A percentile compares a stretch with the other conserved stretches of the same genome.
phyloP scores from a whole-genome alignment of 2,113 vertebrate species.

The Ondatra zibethicus region DNA sequence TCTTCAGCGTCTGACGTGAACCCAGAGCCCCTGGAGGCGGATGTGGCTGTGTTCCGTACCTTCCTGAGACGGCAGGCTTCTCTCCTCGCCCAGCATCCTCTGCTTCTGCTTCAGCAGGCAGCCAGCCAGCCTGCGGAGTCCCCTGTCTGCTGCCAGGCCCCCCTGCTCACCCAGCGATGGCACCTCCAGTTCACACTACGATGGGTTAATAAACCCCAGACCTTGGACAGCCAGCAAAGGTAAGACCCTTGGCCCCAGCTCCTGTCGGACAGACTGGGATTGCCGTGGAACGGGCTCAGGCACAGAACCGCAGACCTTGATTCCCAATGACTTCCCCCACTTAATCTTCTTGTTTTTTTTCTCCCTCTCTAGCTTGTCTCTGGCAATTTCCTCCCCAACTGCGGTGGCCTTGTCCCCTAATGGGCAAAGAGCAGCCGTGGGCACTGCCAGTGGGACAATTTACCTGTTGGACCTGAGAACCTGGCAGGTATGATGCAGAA shows the following conservation, averaged over 20 bases:
- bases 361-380: slow-evolving; percentile 60
- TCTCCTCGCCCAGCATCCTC: slow-evolving; percentile 87
- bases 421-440: slow-evolving; percentile 86
- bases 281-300: not conserved
- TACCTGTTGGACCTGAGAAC: slow-evolving; percentile 88
- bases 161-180: slow-evolving; percentile 71
- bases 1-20: slow-evolving; percentile 42
- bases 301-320: not conserved
- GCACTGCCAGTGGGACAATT: slow-evolving; percentile 88
- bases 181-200: slow-evolving; percentile 70
- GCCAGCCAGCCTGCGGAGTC: slow-evolving; percentile 86
- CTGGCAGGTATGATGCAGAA: slow-evolving; percentile 86
- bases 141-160: slow-evolving; percentile 86
- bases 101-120: slow-evolving; percentile 91
- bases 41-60: slow-evolving; percentile 75
- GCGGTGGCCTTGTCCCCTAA: slow-evolving; percentile 86
- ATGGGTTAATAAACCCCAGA: slow-evolving; percentile 87
- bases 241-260: not conserved
- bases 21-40: not conserved
- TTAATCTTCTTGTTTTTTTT: not conserved
- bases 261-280: not conserved
- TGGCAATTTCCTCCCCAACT: slow-evolving; percentile 78
- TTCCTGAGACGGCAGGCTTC: slow-evolving; percentile 88
- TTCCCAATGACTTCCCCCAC: not conserved
- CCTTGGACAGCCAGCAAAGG: slow-evolving; percentile 48